Evolutionary conservation across 2,797 vertebrate genomes (phyloP).

Genomic region (Syndactyla subalaris): DNA sequence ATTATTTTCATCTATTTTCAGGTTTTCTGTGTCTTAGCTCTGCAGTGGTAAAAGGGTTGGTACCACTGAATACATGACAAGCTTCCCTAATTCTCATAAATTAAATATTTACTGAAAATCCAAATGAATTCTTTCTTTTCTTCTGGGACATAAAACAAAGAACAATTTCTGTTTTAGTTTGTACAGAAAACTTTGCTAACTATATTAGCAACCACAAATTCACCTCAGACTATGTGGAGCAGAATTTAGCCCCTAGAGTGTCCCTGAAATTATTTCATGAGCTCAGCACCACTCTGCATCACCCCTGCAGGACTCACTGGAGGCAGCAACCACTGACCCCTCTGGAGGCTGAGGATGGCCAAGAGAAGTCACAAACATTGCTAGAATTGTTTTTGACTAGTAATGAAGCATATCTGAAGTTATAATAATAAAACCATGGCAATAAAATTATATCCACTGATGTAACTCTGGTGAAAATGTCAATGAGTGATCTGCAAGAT

Average conservation of each 20-base stretch:
- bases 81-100: not conserved
- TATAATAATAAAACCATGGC: not conserved
- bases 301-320: not conserved
- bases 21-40: not conserved
- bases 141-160: not conserved
- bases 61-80: not conserved
- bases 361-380: not conserved
- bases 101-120: not conserved
- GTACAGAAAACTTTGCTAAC: not conserved
- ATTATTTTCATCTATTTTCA: not conserved
- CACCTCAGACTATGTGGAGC: not conserved
- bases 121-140: not conserved
- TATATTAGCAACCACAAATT: not conserved
- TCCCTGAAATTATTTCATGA: not conserved
- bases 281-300: not conserved
- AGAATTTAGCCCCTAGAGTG: not conserved
- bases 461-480: not conserved
- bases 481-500: not conserved
- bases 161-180: not conserved
- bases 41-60: not conserved
- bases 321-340: not conserved
- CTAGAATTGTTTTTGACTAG: not conserved
- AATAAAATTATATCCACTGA: not conserved
- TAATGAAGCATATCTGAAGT: not conserved
- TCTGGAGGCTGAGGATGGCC: not conserved